These are phyloP conservation scores for Lates japonicus DNA, from an alignment of 2,797 vertebrate species.

Conservation along the genomic window DNA sequence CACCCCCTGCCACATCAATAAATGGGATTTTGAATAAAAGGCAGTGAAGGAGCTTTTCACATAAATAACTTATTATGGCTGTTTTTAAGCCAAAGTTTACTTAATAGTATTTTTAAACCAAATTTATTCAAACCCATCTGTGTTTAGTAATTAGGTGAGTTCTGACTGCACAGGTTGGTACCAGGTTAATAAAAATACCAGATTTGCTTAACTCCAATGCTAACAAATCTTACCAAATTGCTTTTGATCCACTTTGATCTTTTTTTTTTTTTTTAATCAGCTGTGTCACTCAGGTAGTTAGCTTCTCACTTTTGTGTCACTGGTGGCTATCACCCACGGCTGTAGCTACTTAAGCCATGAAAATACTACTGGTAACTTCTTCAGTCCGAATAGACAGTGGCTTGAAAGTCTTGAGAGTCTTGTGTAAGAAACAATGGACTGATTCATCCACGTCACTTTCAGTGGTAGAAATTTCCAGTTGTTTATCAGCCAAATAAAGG, in stretches of 20 bases:
- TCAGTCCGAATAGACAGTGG: not conserved
- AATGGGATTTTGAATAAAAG: slow-evolving; percentile 65
- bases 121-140: not conserved
- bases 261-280: not conserved
- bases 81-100: slow-evolving; percentile 12
- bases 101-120: not conserved
- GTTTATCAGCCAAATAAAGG: no score
- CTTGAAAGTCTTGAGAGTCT: no score
- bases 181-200: not conserved
- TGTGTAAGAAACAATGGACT: not conserved
- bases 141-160: slow-evolving; percentile 2
- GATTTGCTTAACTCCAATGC: not conserved
- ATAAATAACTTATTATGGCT: slow-evolving; percentile 40
- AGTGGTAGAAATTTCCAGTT: not conserved
- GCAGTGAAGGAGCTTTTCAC: slow-evolving; percentile 49
- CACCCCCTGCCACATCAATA: slow-evolving; percentile 75
- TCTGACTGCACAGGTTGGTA: not conserved
- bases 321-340: not conserved
- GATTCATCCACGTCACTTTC: not conserved
- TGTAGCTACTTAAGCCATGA: not conserved
- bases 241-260: no score
- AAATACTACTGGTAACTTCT: not conserved
- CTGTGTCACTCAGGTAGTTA: not conserved
- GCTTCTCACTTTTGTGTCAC: not conserved
- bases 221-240: not conserved